Base-by-base conservation (phyloP, 2,113 vertebrate genomes). In the Indicator indicator region DNA sequence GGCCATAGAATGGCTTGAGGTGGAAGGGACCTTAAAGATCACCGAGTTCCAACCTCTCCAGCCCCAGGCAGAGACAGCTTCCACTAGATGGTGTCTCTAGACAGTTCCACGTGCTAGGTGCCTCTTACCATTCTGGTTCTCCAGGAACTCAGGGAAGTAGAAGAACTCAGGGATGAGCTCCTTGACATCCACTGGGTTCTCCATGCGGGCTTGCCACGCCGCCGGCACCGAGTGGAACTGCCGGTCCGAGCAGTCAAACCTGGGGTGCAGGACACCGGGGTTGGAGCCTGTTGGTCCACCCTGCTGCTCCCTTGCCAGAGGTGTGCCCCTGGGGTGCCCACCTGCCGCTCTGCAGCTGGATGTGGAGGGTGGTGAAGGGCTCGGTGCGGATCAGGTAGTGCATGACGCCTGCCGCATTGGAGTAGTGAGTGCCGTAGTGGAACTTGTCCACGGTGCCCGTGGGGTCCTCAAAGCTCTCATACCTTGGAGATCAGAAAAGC, bases 371-470 rank as follows among this genome's bases (percentile, higher is more conserved):
- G 91, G 99, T 99, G 96, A 99, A 99, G 12, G 99, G 99, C 88
- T 99, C 99, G 40, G 98, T 98, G 65, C 99, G 99, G 97, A 99
- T 99, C 98, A 99, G 98, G 98, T 99, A 99, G 98, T 99, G 99
- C 99, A 99, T 99, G 96, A 99, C 99, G 5, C 99, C 99, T 0
- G 99, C 99, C 1, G 99, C 99, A 9, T 99, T 99, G 79, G 99
- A 99, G 97, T 99, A 99, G 98, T 99, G 99, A 9, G 99, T 99
- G 88, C 99, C 99, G 1, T 99, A 99, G 97, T 99, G 99, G 97
- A 99, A 99, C 97, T 99, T 99, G 96, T 99, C 98, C 4, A 99
- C 98, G 2, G 98, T 99, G 95, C 99, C 99, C 0, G 99, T 98
- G 9, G 99, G 97, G 95, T 99, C 99, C 95, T 99, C 99, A 8